phyloP scores from a whole-genome alignment of 2,113 vertebrate genomes.

The Sarotherodon lohbergeri region DNA sequence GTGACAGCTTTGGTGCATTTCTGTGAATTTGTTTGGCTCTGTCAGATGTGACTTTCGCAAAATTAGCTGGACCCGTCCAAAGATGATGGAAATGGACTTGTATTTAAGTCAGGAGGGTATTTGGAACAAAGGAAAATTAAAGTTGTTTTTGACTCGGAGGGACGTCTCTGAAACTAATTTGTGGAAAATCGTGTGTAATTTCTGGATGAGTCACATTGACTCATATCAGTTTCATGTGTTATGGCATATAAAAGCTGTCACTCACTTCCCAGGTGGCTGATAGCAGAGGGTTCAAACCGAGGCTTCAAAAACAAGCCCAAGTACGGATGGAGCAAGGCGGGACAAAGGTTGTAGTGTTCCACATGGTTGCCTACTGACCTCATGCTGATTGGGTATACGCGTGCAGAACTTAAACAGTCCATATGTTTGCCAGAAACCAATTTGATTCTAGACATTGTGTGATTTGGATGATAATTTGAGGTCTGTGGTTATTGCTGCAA shows the following conservation, averaged over 20 bases:
- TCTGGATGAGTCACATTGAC: slow-evolving; percentile 40
- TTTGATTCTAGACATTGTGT: neutral
- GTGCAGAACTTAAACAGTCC: neutral
- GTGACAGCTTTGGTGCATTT: slow-evolving; percentile 15
- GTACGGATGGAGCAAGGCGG: neutral
- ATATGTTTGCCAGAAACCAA: neutral
- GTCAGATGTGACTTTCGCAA: slow-evolving; percentile 4
- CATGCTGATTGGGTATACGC: neutral
- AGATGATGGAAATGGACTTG: slow-evolving; percentile 15
- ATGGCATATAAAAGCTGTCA: slow-evolving; percentile 34
- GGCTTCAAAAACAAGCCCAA: slow-evolving; percentile 13
- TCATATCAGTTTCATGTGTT: slow-evolving; percentile 37
- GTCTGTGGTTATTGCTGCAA: neutral
- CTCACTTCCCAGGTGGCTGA: slow-evolving; percentile 31
- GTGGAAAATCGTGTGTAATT: slow-evolving; percentile 32
- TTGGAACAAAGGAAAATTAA: slow-evolving; percentile 39
- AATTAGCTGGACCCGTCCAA: slow-evolving; percentile 3
- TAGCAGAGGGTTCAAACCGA: slow-evolving; percentile 25
- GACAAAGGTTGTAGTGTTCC: slow-evolving; percentile 34
- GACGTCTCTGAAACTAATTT: neutral
- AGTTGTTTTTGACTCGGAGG: slow-evolving; percentile 2
- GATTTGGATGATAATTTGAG: neutral
- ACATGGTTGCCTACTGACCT: neutral
- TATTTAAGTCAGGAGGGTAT: neutral
- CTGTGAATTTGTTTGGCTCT: slow-evolving; percentile 21